Evolutionary conservation across 2,888 invertebrate species (phyloP), one percentile per base, ranked within the genome.

Genomic region (Ecliptopera silaceata): DNA sequence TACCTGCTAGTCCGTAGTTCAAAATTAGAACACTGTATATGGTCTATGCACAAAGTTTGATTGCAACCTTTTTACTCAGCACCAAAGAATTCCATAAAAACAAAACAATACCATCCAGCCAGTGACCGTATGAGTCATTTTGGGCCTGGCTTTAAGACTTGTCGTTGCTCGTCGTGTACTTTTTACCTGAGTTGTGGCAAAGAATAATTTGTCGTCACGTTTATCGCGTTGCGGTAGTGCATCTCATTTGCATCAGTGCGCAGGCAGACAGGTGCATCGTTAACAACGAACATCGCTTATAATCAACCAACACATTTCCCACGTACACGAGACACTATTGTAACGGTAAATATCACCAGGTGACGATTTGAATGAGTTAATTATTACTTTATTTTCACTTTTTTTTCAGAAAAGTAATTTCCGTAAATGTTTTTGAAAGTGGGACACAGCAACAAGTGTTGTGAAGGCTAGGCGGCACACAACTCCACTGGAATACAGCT

Each of bases 41-140:
- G 26, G 26, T 5, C 10, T 6, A 26, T 6, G 26, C 26, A 26
- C 29, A 41, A n/a, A n/a, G n/a, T 32, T 42, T 64, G 45, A 57
- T 52, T 56, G 54, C 61, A 65, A 69, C 60, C 49, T 61, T 57
- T 79, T 84, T 81, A 84, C 75, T 88, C 88, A 90, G 82, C 82
- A 71, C 50, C 73, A 69, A 65, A 80, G 79, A 75, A 88, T 86
- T 82, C 71, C 72, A 72, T 73, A 79, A 81, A 86, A 88, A 86
- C 84, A 87, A 88, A 88, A 88, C 87, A 88, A 83, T 82, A 80
- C 75, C 75, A 73, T 74, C 74, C 79, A 77, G 75, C 76, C 77
- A 78, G 74, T 80, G 74, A 79, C 77, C 77, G 74, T 74, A 88
- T 90, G 90, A 90, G 74, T 90, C 90, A 91, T 88, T 88, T 88